Conservation (phyloP, 2,113 vertebrate genomes). For the Australoheros scitulus region DNA sequence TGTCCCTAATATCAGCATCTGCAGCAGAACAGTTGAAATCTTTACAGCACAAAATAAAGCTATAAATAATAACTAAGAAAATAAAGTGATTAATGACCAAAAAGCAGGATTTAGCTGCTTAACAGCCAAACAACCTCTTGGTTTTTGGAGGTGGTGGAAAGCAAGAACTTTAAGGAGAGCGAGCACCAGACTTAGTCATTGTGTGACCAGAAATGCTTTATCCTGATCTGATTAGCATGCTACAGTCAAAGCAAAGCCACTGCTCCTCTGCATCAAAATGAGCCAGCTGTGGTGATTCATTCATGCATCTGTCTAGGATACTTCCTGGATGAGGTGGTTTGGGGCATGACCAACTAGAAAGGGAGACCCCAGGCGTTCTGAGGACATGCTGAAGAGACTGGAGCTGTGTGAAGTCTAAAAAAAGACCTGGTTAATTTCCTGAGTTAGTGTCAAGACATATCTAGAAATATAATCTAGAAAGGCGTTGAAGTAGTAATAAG, state of each 20-base stretch:
- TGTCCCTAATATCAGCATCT: background rate
- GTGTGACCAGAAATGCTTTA: background rate
- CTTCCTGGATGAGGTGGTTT: background rate
- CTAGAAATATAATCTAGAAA: background rate
- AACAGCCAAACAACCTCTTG: background rate
- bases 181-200: background rate
- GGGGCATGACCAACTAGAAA: background rate
- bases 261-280: background rate
- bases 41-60: no score
- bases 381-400: background rate
- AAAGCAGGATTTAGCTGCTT: background rate
- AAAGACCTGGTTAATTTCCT: no score
- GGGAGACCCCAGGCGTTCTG: background rate
- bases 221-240: background rate
- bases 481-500: background rate
- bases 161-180: background rate
- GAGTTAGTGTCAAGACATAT: no score
- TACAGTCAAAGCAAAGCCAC: background rate
- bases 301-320: background rate
- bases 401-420: no score
- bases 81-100: background rate
- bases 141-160: background rate
- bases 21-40: background rate
- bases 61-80: no score
- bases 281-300: accelerated